These are phyloP conservation scores for Peribatodes rhomboidaria DNA, from an alignment of 2,888 invertebrate genomes.

Conservation along the genomic window DNA sequence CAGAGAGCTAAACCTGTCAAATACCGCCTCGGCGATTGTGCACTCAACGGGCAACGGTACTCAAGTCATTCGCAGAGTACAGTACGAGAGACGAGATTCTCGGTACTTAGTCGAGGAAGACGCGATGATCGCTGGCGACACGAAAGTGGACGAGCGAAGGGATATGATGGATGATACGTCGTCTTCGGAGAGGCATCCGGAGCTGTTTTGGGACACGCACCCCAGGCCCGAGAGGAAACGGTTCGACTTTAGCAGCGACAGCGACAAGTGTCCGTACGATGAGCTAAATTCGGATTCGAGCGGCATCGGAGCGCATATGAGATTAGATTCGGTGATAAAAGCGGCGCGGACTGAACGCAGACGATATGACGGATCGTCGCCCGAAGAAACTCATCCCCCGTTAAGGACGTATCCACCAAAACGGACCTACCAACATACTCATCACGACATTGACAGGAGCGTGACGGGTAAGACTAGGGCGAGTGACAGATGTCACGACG, in stretches of 20 bases:
- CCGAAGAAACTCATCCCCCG: constrained; percentile 72
- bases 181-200: constrained; percentile 74
- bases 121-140: constrained; percentile 65
- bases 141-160: constrained; percentile 63
- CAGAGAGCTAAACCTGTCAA: constrained; percentile 70
- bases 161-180: constrained; percentile 53
- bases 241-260: constrained; percentile 79
- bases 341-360: constrained; percentile 70
- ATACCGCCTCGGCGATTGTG: constrained; percentile 74
- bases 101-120: constrained; percentile 71
- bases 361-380: constrained; percentile 68
- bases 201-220: constrained; percentile 80
- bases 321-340: constrained; percentile 82
- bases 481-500: constrained; percentile 63
- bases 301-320: constrained; percentile 70
- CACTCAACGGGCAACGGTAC: constrained; percentile 75
- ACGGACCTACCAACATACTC: constrained; percentile 55
- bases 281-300: constrained; percentile 76
- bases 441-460: constrained; percentile 66
- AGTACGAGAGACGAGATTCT: constrained; percentile 55
- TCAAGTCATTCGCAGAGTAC: constrained; percentile 71
- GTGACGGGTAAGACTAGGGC: constrained; percentile 74
- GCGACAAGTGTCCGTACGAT: constrained; percentile 81
- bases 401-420: constrained; percentile 76
- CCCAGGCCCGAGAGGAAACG: constrained; percentile 71